phyloP scores from a whole-genome alignment of 2,797 vertebrate genomes.

The Acipenser ruthenus region DNA sequence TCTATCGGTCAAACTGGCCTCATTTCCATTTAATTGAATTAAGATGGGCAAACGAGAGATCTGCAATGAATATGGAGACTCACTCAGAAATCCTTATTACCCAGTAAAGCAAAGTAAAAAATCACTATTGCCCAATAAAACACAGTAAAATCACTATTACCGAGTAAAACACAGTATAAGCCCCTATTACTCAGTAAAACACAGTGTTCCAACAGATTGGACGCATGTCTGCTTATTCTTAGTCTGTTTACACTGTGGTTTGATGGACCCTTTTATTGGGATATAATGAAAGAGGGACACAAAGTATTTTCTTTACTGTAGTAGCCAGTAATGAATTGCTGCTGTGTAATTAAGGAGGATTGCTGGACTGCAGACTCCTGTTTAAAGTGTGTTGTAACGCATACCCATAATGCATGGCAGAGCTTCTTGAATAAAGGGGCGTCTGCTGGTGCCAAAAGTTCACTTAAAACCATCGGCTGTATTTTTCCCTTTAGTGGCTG shows the following conservation, averaged over 20 bases:
- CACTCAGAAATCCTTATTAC: constrained; percentile 65
- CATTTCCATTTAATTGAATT: constrained; percentile 97
- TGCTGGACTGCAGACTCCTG: background rate
- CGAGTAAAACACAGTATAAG: too few species aligned
- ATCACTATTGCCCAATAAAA: constrained; percentile 38
- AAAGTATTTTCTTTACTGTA: background rate
- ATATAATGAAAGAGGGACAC: background rate
- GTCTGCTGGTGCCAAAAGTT: background rate
- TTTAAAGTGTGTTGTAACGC: background rate
- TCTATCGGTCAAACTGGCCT: constrained; percentile 82
- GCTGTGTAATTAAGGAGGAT: background rate
- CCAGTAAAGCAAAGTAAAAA: constrained; percentile 11
- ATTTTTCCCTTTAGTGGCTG: background rate
- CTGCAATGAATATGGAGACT: constrained; percentile 59
- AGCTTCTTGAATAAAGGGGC: background rate
- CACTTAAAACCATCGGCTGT: background rate
- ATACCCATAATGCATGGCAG: background rate
- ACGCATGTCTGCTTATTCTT: background rate
- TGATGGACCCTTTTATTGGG: background rate
- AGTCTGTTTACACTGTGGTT: background rate
- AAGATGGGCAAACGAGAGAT: constrained; percentile 93
- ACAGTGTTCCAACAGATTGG: constrained; percentile 20
- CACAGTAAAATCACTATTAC: too few species aligned
- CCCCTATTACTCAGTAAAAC: too few species aligned
- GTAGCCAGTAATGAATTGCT: background rate